These are phyloP conservation scores for Pseudotriccus pelzelni DNA, from an alignment of 2,797 vertebrate species.

Conservation along the genomic window DNA sequence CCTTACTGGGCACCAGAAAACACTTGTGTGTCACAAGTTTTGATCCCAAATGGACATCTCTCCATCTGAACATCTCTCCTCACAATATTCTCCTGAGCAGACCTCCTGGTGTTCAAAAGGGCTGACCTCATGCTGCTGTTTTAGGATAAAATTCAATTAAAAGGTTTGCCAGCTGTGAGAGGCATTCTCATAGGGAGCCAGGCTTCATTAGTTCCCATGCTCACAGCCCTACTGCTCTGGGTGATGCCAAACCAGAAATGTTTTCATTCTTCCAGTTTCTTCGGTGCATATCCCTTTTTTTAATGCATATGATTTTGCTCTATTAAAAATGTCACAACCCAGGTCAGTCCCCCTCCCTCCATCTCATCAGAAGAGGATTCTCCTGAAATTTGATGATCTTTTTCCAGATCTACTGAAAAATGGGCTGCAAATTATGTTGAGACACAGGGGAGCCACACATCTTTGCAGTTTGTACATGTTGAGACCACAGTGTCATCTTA, in stretches of 20 bases:
- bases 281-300: background rate
- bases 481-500: background rate
- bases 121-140: background rate
- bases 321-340: background rate
- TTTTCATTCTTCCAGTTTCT: background rate
- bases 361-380: background rate
- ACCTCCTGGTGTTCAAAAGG: background rate
- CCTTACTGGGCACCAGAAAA: background rate
- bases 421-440: background rate
- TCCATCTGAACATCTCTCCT: background rate
- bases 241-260: background rate
- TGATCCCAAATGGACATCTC: background rate
- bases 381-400: background rate
- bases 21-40: accelerated
- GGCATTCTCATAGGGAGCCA: background rate
- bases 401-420: background rate
- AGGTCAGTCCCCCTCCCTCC: background rate
- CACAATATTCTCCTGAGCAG: background rate
- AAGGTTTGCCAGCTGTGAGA: background rate
- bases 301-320: background rate
- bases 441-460: background rate
- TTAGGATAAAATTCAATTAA: constrained; percentile 14
- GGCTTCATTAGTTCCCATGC: background rate
- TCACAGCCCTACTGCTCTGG: background rate
- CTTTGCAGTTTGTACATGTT: background rate